phyloP scores from a whole-genome alignment of 2,113 vertebrate species.

The Canis aureus region DNA sequence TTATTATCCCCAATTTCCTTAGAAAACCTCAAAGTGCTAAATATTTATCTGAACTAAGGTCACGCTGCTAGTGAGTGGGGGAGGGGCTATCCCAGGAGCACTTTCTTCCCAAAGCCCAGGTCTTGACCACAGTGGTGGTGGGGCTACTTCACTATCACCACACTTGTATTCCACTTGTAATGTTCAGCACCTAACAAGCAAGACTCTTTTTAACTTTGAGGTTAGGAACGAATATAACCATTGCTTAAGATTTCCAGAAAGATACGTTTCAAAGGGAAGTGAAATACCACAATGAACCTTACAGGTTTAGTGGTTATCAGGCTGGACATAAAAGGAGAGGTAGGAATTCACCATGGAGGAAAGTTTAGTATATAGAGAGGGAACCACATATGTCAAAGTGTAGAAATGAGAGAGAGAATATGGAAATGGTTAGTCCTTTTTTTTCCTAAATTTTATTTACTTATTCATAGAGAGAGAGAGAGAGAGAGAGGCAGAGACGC shows the following conservation, averaged over 20 bases:
- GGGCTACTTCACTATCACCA: neutral
- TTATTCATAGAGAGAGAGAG: too few relatives aligned
- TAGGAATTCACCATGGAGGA: neutral
- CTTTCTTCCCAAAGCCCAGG: neutral
- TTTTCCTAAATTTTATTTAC: too few relatives aligned
- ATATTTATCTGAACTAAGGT: neutral
- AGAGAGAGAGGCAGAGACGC: too few relatives aligned
- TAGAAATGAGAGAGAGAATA: neutral
- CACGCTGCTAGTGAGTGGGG: neutral
- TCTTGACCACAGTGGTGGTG: neutral
- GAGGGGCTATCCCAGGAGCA: neutral
- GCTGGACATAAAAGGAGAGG: neutral
- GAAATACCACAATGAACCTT: neutral
- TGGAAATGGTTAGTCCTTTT: neutral
- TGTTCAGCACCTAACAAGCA: neutral
- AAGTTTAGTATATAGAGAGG: neutral
- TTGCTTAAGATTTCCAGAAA: neutral
- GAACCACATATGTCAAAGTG: neutral
- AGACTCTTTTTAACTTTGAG: neutral
- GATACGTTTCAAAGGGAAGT: neutral
- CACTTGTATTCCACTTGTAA: neutral
- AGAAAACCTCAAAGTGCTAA: neutral
- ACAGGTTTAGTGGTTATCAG: neutral
- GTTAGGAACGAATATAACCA: neutral
- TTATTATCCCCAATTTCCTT: neutral